Evolutionary conservation across 2,797 vertebrate genomes (phyloP).

Genomic region (Alectoris magna): DNA sequence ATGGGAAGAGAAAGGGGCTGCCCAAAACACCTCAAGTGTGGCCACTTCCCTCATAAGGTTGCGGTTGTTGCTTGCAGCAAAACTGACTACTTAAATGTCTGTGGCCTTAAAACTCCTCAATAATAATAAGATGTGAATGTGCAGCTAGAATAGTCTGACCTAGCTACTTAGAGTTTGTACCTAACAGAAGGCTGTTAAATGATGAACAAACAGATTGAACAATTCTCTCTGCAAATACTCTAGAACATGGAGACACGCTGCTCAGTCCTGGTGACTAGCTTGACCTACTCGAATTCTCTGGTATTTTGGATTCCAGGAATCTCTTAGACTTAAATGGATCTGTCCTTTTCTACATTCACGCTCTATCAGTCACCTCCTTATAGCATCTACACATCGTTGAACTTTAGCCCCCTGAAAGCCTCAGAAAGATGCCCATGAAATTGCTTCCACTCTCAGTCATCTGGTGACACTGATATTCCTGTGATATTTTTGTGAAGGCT

Average conservation of each 20-base stretch:
- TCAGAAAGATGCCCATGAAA: not conserved
- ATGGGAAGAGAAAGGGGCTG: not conserved
- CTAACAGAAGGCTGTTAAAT: not conserved
- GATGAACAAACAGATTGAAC: not conserved
- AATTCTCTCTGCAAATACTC: not conserved
- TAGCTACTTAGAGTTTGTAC: not conserved
- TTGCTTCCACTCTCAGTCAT: not conserved
- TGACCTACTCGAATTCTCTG: not conserved
- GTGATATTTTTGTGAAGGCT: not conserved
- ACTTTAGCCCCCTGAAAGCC: not conserved
- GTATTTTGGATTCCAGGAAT: not conserved
- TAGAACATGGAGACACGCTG: not conserved
- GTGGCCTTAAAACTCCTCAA: not conserved
- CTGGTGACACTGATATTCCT: not conserved
- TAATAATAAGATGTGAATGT: not conserved
- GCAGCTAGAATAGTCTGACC: not conserved
- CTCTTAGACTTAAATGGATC: not conserved
- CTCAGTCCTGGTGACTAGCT: not conserved
- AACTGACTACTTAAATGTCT: not conserved
- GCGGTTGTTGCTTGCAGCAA: not conserved
- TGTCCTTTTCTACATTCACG: rapidly evolving
- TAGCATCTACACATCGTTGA: not conserved
- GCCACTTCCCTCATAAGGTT: rapidly evolving
- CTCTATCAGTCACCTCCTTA: not conserved
- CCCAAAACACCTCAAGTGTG: not conserved